Evolutionary conservation across 2,113 vertebrate genomes (phyloP).

Genomic region (Rhodinocichla rosea): DNA sequence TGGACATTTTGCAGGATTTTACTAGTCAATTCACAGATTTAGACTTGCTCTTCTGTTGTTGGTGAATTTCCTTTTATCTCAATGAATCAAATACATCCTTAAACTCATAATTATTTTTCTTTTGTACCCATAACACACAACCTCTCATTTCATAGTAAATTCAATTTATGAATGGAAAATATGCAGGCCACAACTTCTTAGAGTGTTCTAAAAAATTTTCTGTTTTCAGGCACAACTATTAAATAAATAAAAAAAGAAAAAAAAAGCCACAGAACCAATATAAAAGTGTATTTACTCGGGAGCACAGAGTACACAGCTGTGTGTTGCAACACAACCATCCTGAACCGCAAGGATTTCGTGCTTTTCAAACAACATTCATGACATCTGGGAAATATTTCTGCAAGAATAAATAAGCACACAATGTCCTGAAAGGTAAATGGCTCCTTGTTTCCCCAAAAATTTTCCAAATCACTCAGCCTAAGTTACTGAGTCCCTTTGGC

Average conservation of each 20-base stretch:
- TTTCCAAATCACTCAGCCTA: background rate
- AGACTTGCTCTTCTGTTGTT: background rate
- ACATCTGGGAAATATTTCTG: constrained; percentile 19
- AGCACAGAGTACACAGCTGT: background rate
- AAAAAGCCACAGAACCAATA: background rate
- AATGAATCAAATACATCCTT: background rate
- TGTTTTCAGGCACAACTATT: background rate
- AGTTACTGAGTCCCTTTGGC: background rate
- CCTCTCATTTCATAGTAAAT: background rate
- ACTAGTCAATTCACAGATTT: background rate
- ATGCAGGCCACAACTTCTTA: background rate
- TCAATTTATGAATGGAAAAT: background rate
- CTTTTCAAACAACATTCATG: background rate
- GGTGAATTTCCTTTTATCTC: background rate
- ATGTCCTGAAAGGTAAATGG: background rate
- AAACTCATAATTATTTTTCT: background rate
- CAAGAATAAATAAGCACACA: background rate
- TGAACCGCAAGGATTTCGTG: background rate
- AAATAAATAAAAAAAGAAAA: background rate
- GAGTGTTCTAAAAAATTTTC: background rate
- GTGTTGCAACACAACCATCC: background rate
- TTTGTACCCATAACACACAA: background rate
- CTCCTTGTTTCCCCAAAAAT: background rate
- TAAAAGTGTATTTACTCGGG: background rate
- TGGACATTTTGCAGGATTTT: background rate